Base-by-base conservation (phyloP, 2,888 invertebrate species). In the Drosophila percnosoma region DNA sequence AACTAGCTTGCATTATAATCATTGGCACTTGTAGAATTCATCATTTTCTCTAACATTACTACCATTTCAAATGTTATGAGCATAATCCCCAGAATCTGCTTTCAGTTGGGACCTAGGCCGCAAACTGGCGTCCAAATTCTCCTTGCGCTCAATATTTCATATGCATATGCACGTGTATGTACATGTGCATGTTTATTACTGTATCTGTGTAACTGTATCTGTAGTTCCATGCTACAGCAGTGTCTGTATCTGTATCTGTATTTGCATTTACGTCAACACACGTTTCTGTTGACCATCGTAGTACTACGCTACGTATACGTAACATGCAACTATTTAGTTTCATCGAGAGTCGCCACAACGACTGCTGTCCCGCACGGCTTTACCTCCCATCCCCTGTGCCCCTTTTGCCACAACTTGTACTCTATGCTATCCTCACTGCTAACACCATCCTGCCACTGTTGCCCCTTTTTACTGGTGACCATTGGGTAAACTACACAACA, bases 281-380 rank as follows among this genome's bases (percentile, higher is more conserved):
- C 69, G 51, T 67, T 67, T 55, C 64, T 62, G 64, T 38, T 61
- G 55, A 33, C 53, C 71, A 48, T 34, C 66, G 69, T 68, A 69
- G 73, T 63, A 71, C 77, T 68, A 87, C 80, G 80, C 77, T 87
- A 55, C 91, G 91, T 90, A 89, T 89, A 89, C 89, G 91, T 91
- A 89, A 91, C 78, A 75, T 85, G 89, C 79, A 78, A 78, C 85
- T 79, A 80, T 81, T 79, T 58, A 68, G 72, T 63, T 60, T 54
- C 60, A 70, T 70, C 68, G 70, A 65, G 60, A 54, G 63, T 66
- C 72, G 70, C 67, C 68, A 69, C 24, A 57, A 42, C 78, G 60
- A 71, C 68, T 69, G 48, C 48, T 53, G 51, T 66, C 65, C 73
- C 68, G 68, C 42, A 59, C 68, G 36, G 53, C 59, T 18, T 27